Conservation (phyloP, 2,113 vertebrate species). For the Alosa alosa region DNA sequence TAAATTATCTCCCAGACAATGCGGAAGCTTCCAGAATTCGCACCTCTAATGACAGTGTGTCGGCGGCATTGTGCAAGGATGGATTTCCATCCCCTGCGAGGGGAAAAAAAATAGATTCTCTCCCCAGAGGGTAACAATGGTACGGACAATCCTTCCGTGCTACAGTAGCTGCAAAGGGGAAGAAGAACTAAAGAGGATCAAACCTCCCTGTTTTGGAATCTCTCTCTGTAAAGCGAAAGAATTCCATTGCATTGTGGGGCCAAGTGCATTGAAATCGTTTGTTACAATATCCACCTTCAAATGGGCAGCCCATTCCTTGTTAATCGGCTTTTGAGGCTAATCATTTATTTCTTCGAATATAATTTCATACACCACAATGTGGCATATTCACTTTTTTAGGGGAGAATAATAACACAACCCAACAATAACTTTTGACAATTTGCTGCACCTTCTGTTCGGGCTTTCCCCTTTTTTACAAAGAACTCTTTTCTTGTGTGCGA, state of each 20-base stretch:
- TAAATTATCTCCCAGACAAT: conserved; percentile 73
- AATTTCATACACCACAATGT: background rate
- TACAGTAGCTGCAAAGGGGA: conserved; percentile 55
- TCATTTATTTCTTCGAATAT: conserved; percentile 8
- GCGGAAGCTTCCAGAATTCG: conserved; percentile 66
- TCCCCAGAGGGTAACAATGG: conserved; percentile 65
- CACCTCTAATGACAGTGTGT: conserved; percentile 74
- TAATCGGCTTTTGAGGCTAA: conserved; percentile 13
- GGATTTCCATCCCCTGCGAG: conserved; percentile 68
- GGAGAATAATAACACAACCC: background rate
- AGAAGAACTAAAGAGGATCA: conserved; percentile 61
- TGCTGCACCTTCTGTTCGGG: background rate
- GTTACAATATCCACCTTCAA: background rate
- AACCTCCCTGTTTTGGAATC: conserved; percentile 42
- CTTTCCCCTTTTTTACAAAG: background rate
- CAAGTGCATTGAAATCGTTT: conserved; percentile 34
- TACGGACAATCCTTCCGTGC: conserved; percentile 60
- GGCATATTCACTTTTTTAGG: background rate
- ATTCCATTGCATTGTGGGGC: conserved; percentile 50
- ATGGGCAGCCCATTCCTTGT: background rate
- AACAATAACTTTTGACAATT: conserved; percentile 9
- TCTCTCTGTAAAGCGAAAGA: conserved; percentile 46
- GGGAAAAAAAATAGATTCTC: conserved; percentile 69
- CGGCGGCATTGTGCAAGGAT: conserved; percentile 67
- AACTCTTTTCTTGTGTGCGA: background rate